A percentile compares a stretch with the other conserved stretches of the same genome.
Evolutionary conservation across 2,797 vertebrate genomes (phyloP).

Genomic region (Salarias fasciatus): DNA sequence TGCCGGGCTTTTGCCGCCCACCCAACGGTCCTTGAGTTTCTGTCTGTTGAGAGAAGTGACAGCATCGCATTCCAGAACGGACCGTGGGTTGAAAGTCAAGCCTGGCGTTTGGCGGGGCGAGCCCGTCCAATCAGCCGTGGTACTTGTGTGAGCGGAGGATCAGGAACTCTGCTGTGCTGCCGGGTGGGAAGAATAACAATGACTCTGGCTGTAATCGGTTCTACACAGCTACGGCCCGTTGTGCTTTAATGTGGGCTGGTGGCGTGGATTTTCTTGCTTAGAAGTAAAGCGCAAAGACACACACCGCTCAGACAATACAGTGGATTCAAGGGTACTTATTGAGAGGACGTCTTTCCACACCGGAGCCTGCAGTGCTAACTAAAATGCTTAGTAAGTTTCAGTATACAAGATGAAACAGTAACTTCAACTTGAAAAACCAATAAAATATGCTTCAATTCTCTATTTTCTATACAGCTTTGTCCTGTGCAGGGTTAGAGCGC

Average conservation of each 20-base stretch:
- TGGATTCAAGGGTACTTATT: background rate
- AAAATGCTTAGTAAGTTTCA: background rate
- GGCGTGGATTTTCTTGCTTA: conserved; percentile 19
- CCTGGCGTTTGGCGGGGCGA: conserved; percentile 23
- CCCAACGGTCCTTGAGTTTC: conserved; percentile 46
- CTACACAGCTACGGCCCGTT: conserved; percentile 33
- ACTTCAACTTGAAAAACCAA: background rate
- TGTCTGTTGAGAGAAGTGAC: conserved; percentile 42
- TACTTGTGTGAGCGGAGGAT: conserved; percentile 59
- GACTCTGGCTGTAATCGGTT: conserved; percentile 62
- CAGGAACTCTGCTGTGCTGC: conserved; percentile 42
- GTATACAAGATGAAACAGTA: background rate
- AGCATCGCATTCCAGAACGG: conserved; percentile 47
- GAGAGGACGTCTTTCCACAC: background rate
- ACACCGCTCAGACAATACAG: conserved; percentile 10
- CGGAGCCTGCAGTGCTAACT: too few species aligned
- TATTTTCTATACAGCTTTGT: too few species aligned
- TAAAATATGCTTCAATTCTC: too few species aligned
- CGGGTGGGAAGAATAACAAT: conserved; percentile 70
- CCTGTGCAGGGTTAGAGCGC: too few species aligned
- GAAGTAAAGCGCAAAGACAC: conserved; percentile 25
- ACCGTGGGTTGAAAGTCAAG: conserved; percentile 45
- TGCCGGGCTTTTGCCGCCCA: conserved; percentile 42
- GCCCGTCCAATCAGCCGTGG: conserved; percentile 43
- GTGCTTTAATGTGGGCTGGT: conserved; percentile 29